These are phyloP conservation scores for Poeciliopsis gracilis DNA, from an alignment of 2,797 vertebrate genomes.

Conservation along the genomic window DNA sequence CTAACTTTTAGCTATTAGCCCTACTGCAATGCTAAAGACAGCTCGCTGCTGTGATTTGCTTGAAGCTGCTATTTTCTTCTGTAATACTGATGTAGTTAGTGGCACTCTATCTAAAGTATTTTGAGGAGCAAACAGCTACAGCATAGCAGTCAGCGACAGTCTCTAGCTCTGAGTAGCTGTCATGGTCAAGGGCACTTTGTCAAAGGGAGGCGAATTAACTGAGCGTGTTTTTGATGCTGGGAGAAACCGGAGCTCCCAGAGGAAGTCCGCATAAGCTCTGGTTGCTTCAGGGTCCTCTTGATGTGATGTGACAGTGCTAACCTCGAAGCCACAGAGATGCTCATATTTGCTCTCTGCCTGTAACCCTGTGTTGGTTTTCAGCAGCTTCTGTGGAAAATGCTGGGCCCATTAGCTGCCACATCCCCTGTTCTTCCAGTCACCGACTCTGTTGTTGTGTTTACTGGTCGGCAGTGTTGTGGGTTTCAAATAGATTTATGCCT, in stretches of 20 bases:
- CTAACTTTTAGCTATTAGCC: background rate
- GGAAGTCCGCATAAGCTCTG: constrained; percentile 1
- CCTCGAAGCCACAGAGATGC: constrained; percentile 16
- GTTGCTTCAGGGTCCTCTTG: constrained; percentile 9
- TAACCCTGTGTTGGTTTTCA: background rate
- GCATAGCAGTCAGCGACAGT: background rate
- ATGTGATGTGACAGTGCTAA: constrained; percentile 20
- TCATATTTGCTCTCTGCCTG: constrained; percentile 3
- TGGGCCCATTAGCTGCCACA: constrained; percentile 12
- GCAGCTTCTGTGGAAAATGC: constrained; percentile 1
- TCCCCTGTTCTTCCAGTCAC: background rate
- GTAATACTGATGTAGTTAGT: background rate
- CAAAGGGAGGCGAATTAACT: constrained; percentile 4
- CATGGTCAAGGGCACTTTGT: constrained; percentile 21
- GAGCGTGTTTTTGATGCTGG: constrained; percentile 15
- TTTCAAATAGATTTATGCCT: constrained; percentile 14
- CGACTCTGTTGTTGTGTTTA: constrained; percentile 11
- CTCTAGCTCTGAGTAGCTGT: background rate
- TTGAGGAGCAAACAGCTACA: background rate
- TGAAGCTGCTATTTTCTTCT: background rate
- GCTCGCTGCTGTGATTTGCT: background rate
- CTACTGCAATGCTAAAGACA: background rate
- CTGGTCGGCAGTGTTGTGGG: background rate
- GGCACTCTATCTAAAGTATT: background rate
- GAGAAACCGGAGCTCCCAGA: constrained; percentile 8